Base-by-base conservation (phyloP, 35 echinoderm and acorn worm genomes). In the Anneissia japonica region DNA sequence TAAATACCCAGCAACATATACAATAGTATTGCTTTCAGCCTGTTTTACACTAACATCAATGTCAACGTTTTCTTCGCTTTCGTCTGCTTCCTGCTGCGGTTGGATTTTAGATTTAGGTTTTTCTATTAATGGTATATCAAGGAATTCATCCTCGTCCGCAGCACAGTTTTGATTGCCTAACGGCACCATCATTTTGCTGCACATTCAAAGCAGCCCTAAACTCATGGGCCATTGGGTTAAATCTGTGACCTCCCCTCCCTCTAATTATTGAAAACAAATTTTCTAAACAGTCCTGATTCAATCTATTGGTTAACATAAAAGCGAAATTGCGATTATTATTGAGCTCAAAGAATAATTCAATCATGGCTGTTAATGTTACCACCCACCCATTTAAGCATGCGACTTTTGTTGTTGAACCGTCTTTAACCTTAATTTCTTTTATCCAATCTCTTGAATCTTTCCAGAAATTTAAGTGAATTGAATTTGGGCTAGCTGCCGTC, bases 1-100 rank as follows among this genome's bases (percentile, higher is more conserved):
- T 34, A 84, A 32, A 84, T 84, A 72, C 19, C 82, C 82, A 51
- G 82, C 82, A 26, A 84, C 46, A 84, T 73, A 72, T 2, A 64
- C 51, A 23, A 64, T 64, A 16, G 45, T 23, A 64, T 84, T 84
- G 30, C 29, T 84, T 84, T 84, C 45, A 84, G 46, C 45, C 23
- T 83, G 81, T 21, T 64, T 64, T 84, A 55, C 31, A 29, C 6
- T 32, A 7, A 72, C 45, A 72, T 55, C 46, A 26, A 16, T 64
- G 11, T 64, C 51, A 19, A 64, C 21, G 26, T 16, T 19, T 64
- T 64, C 11, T 12, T 6, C 11, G 2, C 51, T 64, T 2, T 64
- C 4, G 40, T 45, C 5, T 7, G 40, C 16, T 45, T 64, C 26
- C 21, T 64, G 21, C 51, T 64, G 11, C 51, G 5, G 21, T 16